These are phyloP conservation scores for Sorex fumeus DNA, from an alignment of 2,113 vertebrate species.

Conservation along the genomic window DNA sequence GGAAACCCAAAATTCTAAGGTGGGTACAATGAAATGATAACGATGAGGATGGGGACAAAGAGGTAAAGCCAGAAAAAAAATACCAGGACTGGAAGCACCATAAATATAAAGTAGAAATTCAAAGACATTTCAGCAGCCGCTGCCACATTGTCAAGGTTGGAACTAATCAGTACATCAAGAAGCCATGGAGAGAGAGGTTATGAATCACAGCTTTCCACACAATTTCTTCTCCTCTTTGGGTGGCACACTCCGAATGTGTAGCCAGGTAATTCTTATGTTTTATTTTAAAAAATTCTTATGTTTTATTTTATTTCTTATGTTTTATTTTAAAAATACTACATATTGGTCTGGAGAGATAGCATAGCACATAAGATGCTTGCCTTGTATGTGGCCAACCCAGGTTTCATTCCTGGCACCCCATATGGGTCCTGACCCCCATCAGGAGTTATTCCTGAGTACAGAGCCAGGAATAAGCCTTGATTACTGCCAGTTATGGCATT, in stretches of 20 bases:
- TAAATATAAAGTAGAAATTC: not conserved
- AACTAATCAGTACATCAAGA: not conserved
- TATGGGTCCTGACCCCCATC: no score
- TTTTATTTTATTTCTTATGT: no score
- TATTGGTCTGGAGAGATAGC: no score
- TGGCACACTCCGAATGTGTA: conserved; percentile 18
- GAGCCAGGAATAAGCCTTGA: not conserved
- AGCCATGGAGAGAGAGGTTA: not conserved
- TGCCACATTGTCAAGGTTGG: not conserved
- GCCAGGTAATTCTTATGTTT: not conserved
- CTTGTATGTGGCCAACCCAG: no score
- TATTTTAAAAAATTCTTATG: no score
- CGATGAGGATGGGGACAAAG: not conserved
- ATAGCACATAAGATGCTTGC: no score
- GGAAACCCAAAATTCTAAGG: conserved; percentile 16
- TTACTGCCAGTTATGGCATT: not conserved
- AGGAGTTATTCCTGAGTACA: no score
- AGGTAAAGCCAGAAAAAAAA: not conserved
- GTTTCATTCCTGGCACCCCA: no score
- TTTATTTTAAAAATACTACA: no score
- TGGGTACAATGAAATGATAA: conserved; percentile 40
- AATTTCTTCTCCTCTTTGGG: not conserved
- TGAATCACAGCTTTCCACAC: not conserved
- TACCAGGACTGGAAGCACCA: conserved; percentile 6
- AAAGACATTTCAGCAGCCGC: not conserved